Percentiles rank a stretch among this genome's conserved stretches.
These are phyloP conservation scores for Cottoperca gobio DNA, from an alignment of 2,797 vertebrate species.

Conservation along the genomic window DNA sequence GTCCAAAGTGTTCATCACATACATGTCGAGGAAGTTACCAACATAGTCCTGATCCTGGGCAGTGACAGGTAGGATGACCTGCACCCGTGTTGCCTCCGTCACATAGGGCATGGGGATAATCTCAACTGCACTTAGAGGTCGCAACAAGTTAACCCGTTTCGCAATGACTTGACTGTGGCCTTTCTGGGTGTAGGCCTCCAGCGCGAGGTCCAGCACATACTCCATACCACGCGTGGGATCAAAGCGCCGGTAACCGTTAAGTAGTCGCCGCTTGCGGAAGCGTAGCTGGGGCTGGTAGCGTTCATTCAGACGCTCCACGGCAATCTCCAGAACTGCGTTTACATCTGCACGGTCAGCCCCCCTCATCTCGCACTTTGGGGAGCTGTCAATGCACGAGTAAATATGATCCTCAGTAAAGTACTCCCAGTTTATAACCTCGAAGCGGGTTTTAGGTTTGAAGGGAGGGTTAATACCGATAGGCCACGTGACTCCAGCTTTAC, in stretches of 20 bases:
- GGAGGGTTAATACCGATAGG: constrained; percentile 93
- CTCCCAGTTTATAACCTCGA: constrained; percentile 98
- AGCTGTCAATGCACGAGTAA: constrained; percentile 91
- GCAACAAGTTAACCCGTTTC: constrained; percentile 91
- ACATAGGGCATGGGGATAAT: constrained; percentile 99
- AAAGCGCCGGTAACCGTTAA: constrained; percentile 96
- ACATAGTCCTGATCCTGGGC: constrained; percentile 88
- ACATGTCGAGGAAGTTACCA: constrained; percentile 93
- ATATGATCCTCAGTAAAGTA: constrained; percentile 97
- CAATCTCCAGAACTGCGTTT: constrained; percentile 88
- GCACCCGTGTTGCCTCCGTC: constrained; percentile 95
- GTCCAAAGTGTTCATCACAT: constrained; percentile 92
- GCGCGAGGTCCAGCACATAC: constrained; percentile 92
- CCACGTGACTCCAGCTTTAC: constrained; percentile 91
- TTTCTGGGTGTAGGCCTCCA: constrained; percentile 94
- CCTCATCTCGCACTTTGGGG: constrained; percentile 94
- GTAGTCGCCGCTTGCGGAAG: constrained; percentile 91
- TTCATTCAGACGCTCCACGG: constrained; percentile 91
- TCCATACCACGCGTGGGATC: constrained; percentile 98
- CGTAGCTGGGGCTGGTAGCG: constrained; percentile 93
- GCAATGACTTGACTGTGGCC: constrained; percentile 91
- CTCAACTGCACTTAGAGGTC: constrained; percentile 93
- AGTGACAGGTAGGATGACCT: constrained; percentile 93
- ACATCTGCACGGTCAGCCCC: constrained; percentile 91
- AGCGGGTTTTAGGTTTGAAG: constrained; percentile 92